These are phyloP conservation scores for Enteromius trimaculatus DNA, from an alignment of 2,797 vertebrate species.

Conservation along the genomic window DNA sequence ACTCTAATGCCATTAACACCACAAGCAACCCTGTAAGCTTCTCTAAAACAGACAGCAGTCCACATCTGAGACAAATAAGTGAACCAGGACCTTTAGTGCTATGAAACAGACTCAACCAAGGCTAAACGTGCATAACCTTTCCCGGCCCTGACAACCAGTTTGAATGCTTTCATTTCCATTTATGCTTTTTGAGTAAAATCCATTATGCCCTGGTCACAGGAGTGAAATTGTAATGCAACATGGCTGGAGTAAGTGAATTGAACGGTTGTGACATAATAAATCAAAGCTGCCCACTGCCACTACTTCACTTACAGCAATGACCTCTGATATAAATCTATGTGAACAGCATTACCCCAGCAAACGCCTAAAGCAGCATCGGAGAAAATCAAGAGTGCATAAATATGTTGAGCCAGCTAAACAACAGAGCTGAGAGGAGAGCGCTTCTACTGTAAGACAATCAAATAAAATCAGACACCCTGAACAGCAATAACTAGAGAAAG, in stretches of 20 bases:
- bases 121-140: neutral
- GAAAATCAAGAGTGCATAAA: slow-evolving; percentile 27
- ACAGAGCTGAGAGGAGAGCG: neutral
- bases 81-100: neutral
- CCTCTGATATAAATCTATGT: slow-evolving; percentile 38
- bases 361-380: slow-evolving; percentile 9
- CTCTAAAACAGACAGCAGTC: neutral
- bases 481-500: neutral
- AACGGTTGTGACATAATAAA: slow-evolving; percentile 28
- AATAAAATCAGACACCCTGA: slow-evolving; percentile 13
- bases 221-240: slow-evolving; percentile 18
- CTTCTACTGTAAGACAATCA: neutral
- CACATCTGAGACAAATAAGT: neutral
- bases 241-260: neutral
- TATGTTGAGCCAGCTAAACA: slow-evolving; percentile 35
- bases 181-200: neutral
- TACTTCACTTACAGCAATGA: neutral
- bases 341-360: slow-evolving; percentile 29
- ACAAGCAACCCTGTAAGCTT: neutral
- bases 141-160: neutral
- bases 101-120: neutral
- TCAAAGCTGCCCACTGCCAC: slow-evolving; percentile 34
- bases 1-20: neutral
- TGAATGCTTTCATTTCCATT: neutral
- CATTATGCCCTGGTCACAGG: neutral